A percentile compares a stretch with the other conserved stretches of the same genome.
These are phyloP conservation scores for Coecobrya sp. DNA, from an alignment of 2,888 invertebrate genomes.

Conservation along the genomic window DNA sequence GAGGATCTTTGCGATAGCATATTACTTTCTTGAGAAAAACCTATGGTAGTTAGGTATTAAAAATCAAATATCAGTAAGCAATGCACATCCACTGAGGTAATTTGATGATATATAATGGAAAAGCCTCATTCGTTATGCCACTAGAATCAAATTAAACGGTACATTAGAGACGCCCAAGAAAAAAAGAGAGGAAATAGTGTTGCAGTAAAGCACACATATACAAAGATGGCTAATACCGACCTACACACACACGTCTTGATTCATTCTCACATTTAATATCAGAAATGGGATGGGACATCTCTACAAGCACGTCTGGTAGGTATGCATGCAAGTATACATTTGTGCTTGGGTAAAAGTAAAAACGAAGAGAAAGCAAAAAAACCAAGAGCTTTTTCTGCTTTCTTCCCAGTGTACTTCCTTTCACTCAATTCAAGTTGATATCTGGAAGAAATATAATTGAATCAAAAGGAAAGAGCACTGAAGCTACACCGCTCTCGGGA, in stretches of 20 bases:
- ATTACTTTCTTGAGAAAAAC: background rate
- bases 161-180: constrained; percentile 45
- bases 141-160: constrained; percentile 60
- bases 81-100: constrained; percentile 45
- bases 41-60: background rate
- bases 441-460: constrained; percentile 77
- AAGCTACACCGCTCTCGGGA: constrained; percentile 60
- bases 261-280: constrained; percentile 53
- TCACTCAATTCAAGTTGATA: constrained; percentile 72
- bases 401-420: constrained; percentile 42
- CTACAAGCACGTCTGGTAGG: constrained; percentile 50
- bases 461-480: constrained; percentile 70
- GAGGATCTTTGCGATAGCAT: background rate
- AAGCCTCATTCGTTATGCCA: constrained; percentile 51
- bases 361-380: constrained; percentile 48
- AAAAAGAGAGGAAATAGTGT: constrained; percentile 17
- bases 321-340: background rate
- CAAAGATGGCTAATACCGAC: background rate
- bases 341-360: background rate
- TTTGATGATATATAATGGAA: constrained; percentile 57
- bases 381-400: constrained; percentile 47
- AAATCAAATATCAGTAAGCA: constrained; percentile 57
- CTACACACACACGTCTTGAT: constrained; percentile 46
- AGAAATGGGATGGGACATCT: constrained; percentile 64
- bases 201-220: background rate